Conservation (phyloP, 2,888 invertebrate species). For the Lissonota sp. region DNA sequence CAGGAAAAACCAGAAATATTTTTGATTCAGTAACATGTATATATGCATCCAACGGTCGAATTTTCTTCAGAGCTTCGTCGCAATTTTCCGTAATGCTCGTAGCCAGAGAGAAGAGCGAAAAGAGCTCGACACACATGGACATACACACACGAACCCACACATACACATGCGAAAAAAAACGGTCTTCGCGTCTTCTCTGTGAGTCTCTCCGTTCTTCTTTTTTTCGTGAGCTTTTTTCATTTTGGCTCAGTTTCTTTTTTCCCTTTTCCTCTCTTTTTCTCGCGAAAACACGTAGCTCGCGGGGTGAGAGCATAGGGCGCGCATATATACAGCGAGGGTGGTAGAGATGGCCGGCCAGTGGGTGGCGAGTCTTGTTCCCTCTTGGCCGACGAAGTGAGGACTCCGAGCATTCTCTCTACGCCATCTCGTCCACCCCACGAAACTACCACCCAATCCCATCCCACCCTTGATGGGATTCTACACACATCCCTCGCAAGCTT, state of each 20-base stretch:
- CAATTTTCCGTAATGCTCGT: constrained; percentile 69
- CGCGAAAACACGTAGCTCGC: constrained; percentile 66
- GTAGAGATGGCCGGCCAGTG: constrained; percentile 78
- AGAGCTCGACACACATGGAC: constrained; percentile 46
- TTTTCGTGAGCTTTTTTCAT: constrained; percentile 43
- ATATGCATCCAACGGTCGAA: constrained; percentile 33
- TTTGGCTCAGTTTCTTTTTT: constrained; percentile 15
- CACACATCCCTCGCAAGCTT: constrained; percentile 47
- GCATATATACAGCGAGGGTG: constrained; percentile 45
- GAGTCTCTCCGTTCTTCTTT: constrained; percentile 46
- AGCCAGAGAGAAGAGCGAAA: constrained; percentile 51
- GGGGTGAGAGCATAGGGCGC: constrained; percentile 57
- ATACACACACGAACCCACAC: constrained; percentile 10
- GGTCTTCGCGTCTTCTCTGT: constrained; percentile 59
- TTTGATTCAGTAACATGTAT: constrained; percentile 46
- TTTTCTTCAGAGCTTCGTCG: constrained; percentile 61
- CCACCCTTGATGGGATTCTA: constrained; percentile 59
- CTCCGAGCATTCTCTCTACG: constrained; percentile 23
- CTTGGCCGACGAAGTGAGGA: constrained; percentile 42
- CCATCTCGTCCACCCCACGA: constrained; percentile 7
- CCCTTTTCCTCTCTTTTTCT: constrained; percentile 53
- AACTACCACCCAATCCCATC: constrained; percentile 54
- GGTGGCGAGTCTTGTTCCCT: constrained; percentile 74
- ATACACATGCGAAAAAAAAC: constrained; percentile 5
- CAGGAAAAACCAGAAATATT: constrained; percentile 46